Evolutionary conservation across 2,113 vertebrate genomes (phyloP).

Genomic region (Lethenteron camtschaticum): DNA sequence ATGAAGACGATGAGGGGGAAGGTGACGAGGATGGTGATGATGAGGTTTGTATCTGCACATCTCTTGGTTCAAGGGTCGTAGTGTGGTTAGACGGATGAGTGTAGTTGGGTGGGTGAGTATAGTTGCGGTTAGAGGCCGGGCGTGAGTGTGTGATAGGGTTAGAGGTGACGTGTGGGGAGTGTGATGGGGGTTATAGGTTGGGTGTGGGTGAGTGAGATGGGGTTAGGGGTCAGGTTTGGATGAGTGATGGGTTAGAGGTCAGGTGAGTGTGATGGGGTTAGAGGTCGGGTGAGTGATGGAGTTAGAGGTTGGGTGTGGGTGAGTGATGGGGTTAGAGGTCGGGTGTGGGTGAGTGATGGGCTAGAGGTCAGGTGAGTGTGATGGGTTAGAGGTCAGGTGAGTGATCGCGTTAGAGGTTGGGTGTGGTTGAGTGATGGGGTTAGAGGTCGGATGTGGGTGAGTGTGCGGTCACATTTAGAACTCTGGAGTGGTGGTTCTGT

Average conservation of each 20-base stretch:
- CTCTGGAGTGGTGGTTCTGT: conserved; percentile 13
- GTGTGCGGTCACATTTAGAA: conserved; percentile 16
- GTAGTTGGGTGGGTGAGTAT: no score
- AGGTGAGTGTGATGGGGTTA: conserved; percentile 5
- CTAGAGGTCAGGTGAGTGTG: background rate
- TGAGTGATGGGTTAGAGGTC: conserved; percentile 22
- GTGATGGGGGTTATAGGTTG: background rate
- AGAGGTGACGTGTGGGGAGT: conserved; percentile 11
- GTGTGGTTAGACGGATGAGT: no score
- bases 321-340: background rate
- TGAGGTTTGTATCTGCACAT: no score
- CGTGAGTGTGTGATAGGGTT: conserved; percentile 15
- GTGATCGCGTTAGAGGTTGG: background rate
- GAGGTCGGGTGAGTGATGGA: conserved; percentile 15
- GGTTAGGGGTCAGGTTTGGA: conserved; percentile 37
- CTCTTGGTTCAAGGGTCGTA: no score
- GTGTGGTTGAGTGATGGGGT: background rate
- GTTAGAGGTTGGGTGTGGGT: conserved; percentile 12
- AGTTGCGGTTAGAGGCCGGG: conserved; percentile 4
- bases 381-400: background rate
- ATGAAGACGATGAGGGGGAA: conserved; percentile 20
- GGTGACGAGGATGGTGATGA: conserved; percentile 27
- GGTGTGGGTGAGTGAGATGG: conserved; percentile 35
- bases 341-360: background rate
- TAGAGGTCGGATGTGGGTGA: background rate